Percentiles rank a stretch among this genome's conserved stretches.
phyloP scores from a whole-genome alignment of 2,888 invertebrate species.

The Phalera bucephala region DNA sequence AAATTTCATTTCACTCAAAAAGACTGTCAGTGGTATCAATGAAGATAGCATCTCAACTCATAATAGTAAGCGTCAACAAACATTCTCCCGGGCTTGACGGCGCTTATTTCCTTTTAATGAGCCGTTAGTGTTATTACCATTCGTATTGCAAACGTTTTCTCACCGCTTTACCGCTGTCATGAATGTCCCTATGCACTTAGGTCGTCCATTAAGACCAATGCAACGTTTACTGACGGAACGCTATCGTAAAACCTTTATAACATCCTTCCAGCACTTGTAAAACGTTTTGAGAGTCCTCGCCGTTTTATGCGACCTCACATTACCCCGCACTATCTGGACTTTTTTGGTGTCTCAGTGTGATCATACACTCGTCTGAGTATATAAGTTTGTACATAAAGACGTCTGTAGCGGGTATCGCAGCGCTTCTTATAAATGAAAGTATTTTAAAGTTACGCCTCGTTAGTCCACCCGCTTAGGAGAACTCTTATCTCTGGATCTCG shows the following conservation, averaged over 20 bases:
- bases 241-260: conserved; percentile 81
- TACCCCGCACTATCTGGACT: conserved; percentile 56
- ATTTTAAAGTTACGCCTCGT: conserved; percentile 52
- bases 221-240: conserved; percentile 77
- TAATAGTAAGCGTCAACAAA: conserved; percentile 27
- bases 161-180: conserved; percentile 65
- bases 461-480: conserved; percentile 36
- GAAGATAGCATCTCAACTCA: conserved; percentile 7
- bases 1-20: conserved; percentile 9
- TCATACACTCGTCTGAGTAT: conserved; percentile 39
- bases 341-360: conserved; percentile 48
- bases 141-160: conserved; percentile 52
- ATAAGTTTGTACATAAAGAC: conserved; percentile 54
- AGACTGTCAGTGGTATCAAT: conserved; percentile 17
- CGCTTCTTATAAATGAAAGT: conserved; percentile 42
- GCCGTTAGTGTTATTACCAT: conserved; percentile 47
- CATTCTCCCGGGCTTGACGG: conserved; percentile 25
- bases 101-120: conserved; percentile 48
- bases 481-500: conserved; percentile 27
- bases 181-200: conserved; percentile 81
- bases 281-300: conserved; percentile 73
- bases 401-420: conserved; percentile 41
- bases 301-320: conserved; percentile 71
- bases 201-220: conserved; percentile 79
- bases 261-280: conserved; percentile 82